Base-by-base conservation (phyloP, 2,113 vertebrate species). In the Halichoeres trimaculatus region DNA sequence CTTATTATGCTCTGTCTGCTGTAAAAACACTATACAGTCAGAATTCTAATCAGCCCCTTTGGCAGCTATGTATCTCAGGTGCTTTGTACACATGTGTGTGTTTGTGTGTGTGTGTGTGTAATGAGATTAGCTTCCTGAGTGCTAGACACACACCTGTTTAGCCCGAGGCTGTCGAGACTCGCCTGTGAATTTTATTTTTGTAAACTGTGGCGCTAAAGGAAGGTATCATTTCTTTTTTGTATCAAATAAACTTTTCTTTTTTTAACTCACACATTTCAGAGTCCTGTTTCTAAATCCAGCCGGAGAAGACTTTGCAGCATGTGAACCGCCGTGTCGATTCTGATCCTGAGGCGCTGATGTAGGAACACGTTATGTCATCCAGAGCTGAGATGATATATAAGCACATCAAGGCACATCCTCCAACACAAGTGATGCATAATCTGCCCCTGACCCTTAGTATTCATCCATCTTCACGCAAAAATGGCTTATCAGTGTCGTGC, bases 1-100 rank as follows among this genome's bases (percentile, higher is more conserved):
- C 78, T 50, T 68, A 53, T 65, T 81, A 50, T 50, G 26, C 45
- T 76, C 67, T 14, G 71, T 51, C 67, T 56, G 57, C 73, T 81
- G 76, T 83, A 78, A 73, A 80, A 78, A 78, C 68, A 77, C 52
- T 30, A 40, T 41, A 24, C 60, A 66, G 79, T 81, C 40, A 66
- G 56, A 80, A 81, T 78, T 70, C 34, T 70, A 67, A 88, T 76
- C 1, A 71, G 61, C 57, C 62, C 70, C 67, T 73, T 30, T 76
- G 86, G 88, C 86, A 92, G 83, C 85, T 85, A 81, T 54, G 61
- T 56, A 76, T 85, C 88, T 91, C 88, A 90, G 86, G 90, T 87
- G 82, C 57, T 80, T 65, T 75, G 75, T 85, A 61, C 45, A n/a
- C 24, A 17, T 11, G 35, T 63, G 65, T 84, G 54, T 76, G 64